A percentile compares a stretch with the other conserved stretches of the same genome.
Evolutionary conservation across 1,140 invertebrate genomes (phyloP).

Genomic region (Drosophila suzukii): DNA sequence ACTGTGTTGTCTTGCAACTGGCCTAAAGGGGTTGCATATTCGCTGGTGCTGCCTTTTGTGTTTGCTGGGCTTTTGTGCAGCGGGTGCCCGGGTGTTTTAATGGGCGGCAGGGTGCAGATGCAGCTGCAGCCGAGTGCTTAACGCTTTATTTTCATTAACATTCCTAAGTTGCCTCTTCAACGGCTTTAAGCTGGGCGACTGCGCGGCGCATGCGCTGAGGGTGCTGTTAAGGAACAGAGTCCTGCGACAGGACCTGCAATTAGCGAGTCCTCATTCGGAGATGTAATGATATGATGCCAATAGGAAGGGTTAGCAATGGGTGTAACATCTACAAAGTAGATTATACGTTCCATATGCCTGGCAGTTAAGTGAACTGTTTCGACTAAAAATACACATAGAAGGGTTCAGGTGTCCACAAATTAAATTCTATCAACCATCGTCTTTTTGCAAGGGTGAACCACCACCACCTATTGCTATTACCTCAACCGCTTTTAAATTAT

Average conservation of each 20-base stretch:
- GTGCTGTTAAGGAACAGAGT: constrained; percentile 51
- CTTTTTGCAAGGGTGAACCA: constrained; percentile 16
- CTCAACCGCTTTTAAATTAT: constrained; percentile 49
- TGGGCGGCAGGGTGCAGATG: constrained; percentile 46
- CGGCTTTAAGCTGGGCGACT: constrained; percentile 48
- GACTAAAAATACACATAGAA: no score
- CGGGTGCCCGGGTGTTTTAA: constrained; percentile 67
- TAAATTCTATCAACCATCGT: constrained; percentile 1
- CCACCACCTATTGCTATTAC: constrained; percentile 1
- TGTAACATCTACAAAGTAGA: background rate
- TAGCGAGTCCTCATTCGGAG: constrained; percentile 1
- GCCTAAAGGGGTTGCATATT: constrained; percentile 34
- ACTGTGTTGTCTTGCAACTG: constrained; percentile 28
- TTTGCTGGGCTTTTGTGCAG: constrained; percentile 67
- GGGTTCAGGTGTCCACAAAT: constrained; percentile 1
- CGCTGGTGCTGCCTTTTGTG: constrained; percentile 35
- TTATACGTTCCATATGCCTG: background rate
- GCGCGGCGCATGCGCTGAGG: constrained; percentile 59
- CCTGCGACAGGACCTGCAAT: constrained; percentile 15
- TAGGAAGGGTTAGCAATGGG: background rate
- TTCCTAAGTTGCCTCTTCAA: constrained; percentile 62
- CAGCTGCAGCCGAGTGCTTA: constrained; percentile 45
- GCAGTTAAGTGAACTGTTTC: constrained; percentile 1
- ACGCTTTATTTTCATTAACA: constrained; percentile 75
- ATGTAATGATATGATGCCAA: background rate